Conservation (phyloP, 2,113 vertebrate genomes). For the Oreochromis tanganicae region DNA sequence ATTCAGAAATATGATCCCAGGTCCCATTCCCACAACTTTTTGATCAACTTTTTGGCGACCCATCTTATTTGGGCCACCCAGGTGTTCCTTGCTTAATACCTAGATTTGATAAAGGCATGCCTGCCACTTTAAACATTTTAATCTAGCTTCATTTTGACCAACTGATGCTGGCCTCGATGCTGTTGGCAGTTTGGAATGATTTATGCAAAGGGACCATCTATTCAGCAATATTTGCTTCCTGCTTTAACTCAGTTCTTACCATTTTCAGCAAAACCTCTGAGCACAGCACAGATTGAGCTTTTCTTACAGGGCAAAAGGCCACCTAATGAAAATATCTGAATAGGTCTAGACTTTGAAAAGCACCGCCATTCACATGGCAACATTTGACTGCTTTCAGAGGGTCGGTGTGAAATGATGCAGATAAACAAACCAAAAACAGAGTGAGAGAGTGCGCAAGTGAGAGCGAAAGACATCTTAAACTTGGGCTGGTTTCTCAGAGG, state of each 20-base stretch:
- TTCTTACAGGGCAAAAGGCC: background rate
- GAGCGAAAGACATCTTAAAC: background rate
- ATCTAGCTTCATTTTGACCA: background rate
- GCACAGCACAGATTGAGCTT: background rate
- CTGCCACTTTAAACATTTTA: background rate
- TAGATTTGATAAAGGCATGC: background rate
- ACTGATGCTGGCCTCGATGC: background rate
- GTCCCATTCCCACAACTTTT: background rate
- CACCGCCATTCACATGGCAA: background rate
- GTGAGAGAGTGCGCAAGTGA: background rate
- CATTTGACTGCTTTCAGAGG: background rate
- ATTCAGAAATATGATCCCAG: background rate
- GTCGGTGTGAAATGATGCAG: background rate
- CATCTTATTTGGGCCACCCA: background rate
- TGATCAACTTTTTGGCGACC: background rate
- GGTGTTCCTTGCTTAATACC: background rate
- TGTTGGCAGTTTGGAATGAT: background rate
- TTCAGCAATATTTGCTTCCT: background rate
- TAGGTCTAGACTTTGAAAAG: conserved; percentile 21
- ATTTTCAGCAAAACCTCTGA: background rate
- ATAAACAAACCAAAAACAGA: background rate
- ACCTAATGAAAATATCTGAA: background rate
- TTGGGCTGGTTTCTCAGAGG: background rate
- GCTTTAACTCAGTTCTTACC: background rate
- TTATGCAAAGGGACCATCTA: background rate